Evolutionary conservation across 1,140 invertebrate genomes (phyloP), one percentile per base, ranked within the genome.

Genomic region (Drosophila carrolli): DNA sequence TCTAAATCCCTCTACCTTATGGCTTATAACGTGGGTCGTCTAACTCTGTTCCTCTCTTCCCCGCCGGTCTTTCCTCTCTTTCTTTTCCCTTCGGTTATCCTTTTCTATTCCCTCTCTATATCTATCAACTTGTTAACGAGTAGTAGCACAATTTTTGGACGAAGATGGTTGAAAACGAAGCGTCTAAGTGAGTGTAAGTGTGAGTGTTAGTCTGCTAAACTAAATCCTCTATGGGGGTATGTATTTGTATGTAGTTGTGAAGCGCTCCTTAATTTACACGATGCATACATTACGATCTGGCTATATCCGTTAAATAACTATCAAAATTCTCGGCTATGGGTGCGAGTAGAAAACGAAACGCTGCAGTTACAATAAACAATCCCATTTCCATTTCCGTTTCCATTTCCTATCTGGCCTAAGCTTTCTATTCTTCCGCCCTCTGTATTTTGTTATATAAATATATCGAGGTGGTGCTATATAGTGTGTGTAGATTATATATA

Each of bases 131-230:
- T 86, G 50, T 86, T 86, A 82, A 86, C 83, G 83, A 86, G 78
- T 86, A 86, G 84, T 83, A 88, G 83, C 83, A 88, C 83, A 88
- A 88, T 89, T 88, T 89, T 83, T 88, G 83, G 83, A 88, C 83
- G 83, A 88, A 88, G 76, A 89, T 88, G 83, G 76, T 88, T 82
- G 83, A 86, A 88, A 88, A 88, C 75, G 82, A 88, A 86, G 82
- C 82, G 75, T 88, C 71, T 88, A 79, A 73, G 72, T 84, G 62
- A 62, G 40, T 77, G 29, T 43, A 37, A 47, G 23, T 68, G 57
- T 32, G 51, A 41, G 11, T 58, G 48, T 55, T 23, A 23, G 23
- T 72, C 11, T 53, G 47, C 67, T 71, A 71, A 70, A 71, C 53
- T 72, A 72, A 43, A 72, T 72, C 66, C 51, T 50, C 44, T 58